Conservation (phyloP, 2,888 invertebrate genomes). For the Thereva unica region DNA sequence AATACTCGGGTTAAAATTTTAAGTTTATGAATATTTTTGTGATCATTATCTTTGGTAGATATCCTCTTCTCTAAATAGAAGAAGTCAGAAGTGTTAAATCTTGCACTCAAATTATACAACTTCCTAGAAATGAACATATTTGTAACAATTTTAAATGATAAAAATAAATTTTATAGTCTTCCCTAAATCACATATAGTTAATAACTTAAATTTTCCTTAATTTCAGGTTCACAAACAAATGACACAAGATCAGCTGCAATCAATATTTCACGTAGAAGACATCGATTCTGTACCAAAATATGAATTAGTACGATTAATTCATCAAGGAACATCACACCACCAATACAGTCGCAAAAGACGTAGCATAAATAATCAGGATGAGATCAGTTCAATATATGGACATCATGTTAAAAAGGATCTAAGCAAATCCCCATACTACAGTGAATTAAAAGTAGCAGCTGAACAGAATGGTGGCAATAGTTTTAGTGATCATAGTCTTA, state of each 20-base stretch:
- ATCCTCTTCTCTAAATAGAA: no score
- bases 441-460: constrained; percentile 51
- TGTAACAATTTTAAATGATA: no score
- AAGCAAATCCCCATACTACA: constrained; percentile 57
- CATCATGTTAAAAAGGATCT: constrained; percentile 59
- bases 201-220: constrained; percentile 47
- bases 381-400: constrained; percentile 43
- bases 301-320: constrained; percentile 77
- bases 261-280: constrained; percentile 82
- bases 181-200: background rate
- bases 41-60: no score
- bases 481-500: constrained; percentile 44
- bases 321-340: constrained; percentile 59
- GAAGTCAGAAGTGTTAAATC: no score
- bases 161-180: no score
- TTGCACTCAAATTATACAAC: no score
- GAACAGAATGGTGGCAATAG: constrained; percentile 43
- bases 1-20: no score
- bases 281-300: constrained; percentile 81
- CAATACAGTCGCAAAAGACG: constrained; percentile 47
- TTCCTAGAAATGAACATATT: no score
- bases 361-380: constrained; percentile 45
- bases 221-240: constrained; percentile 89
- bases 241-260: constrained; percentile 79
- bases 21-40: no score